Base-by-base conservation (phyloP, 2,797 vertebrate genomes). In the Pangasius sanitwongsei region DNA sequence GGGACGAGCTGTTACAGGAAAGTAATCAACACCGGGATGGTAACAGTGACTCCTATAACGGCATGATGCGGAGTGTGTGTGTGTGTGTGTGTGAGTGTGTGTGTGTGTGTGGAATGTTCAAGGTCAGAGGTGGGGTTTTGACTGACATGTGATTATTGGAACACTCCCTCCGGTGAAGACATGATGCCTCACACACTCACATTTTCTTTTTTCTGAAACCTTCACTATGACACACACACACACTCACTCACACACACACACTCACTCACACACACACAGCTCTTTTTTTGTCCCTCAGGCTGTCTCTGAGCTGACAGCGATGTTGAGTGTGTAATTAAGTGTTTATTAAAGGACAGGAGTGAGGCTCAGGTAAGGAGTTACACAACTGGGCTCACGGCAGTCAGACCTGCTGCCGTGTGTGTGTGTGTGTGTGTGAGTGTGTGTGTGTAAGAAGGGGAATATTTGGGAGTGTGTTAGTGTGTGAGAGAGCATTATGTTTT, bases 71-170 rank as follows among this genome's bases (percentile, higher is more conserved):
- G 44, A 6, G 74, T 50, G 74, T 75, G 34, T 44, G 37, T 37
- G 23, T 41, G 44, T 6, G 44, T 48, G 48, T 50, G 48, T 77
- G 74, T 77, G 74, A 50, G 44, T 50, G 74, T 53, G 48, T 53
- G 75, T 78, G 77, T 80, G 77, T 50, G 44, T 31, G 28, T 18
- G 77, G 48, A 55, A 55, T 80, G 48, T 55, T 80, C n/a, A 34
- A 69, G 48, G 78, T 88, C 88, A 88, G 77, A 87, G 86, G 69
- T 86, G 86, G 37, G 78, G 85, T 55, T 80, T 55, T 55, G 50
- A 55, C 55, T 81, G 78, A 59, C 8, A 18, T 81, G 78, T 57
- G 44, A 31, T 81, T 55, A 59, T 81, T 81, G 31, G 28, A 80
- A 20, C 78, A 57, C 78, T 34, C 50, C n/a, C 78, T 81, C 28